Base-by-base conservation (phyloP, 1,140 invertebrate species). In the Acyrthosiphon pisum region DNA sequence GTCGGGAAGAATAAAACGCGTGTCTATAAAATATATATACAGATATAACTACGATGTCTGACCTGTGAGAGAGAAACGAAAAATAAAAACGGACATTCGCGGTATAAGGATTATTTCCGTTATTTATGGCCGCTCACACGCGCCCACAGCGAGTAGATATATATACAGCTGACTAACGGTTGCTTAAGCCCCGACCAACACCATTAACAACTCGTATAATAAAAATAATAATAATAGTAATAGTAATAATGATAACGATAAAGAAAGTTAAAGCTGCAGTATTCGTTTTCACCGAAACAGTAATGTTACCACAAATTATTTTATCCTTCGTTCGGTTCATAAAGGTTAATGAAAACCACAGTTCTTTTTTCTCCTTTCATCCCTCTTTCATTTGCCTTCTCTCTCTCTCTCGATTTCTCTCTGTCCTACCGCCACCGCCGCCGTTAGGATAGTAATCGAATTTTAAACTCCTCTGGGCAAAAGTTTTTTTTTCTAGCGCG, bases 271-370 rank as follows among this genome's bases (percentile, higher is more conserved):
- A 92, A 83, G 76, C 46, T 68, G 81, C 46, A 44, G 81, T 91
- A 81, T 92, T 48, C 90, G 76, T 92, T 83, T 92, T 48, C 46
- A 2, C 68, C 41, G 9, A 46, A 91, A 91, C 90, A 46, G 60
- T 91, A 91, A 91, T 91, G 68, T 76, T 91, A 68, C 90, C 46
- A 44, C 90, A 92, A 92, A 92, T 92, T 92, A 92, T 92, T 81
- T 92, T 92, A 92, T 92, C 68, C 68, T 35, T 6, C n/a, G 68
- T 35, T n/a, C n/a, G 44, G 44, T 92, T 83, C 76, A 35, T 83
- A 92, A 92, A 92, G 90, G 90, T 92, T 92, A 92, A 92, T 92
- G 90, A 91, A 91, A 91, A 91, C 90, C 90, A 41, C 56, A 46
- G 56, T 91, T 91, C 30, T 91, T 60, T 76, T 46, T 76, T 76